A percentile compares a stretch with the other conserved stretches of the same genome.
phyloP scores from a whole-genome alignment of 2,113 vertebrate species.

The Sinosuthora webbiana region DNA sequence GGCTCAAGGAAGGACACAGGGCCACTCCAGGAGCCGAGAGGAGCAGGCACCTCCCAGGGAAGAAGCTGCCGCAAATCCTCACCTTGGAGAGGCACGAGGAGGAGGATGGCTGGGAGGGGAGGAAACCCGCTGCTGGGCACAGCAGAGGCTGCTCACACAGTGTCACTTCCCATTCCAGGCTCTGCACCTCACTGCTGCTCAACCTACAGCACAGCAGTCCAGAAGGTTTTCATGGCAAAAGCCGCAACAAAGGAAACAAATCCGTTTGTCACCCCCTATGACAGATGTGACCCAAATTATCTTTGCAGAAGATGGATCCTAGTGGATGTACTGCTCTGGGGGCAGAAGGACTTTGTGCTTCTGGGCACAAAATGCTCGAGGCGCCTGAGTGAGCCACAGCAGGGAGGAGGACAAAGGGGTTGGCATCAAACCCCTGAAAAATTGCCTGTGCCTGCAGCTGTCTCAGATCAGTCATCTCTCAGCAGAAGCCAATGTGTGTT shows the following conservation, averaged over 20 bases:
- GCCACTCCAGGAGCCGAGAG: neutral
- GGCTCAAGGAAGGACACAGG: neutral
- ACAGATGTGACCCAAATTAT: neutral
- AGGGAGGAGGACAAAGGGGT: neutral
- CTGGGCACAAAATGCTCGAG: neutral
- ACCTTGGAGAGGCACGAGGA: fast-evolving
- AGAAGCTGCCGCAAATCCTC: fast-evolving
- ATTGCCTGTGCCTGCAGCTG: neutral
- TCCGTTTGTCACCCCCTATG: fast-evolving
- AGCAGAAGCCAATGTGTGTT: neutral
- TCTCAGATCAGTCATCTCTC: neutral
- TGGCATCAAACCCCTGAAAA: neutral
- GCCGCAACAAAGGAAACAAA: neutral
- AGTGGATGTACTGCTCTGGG: neutral
- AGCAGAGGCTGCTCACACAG: neutral
- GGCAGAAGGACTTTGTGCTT: neutral
- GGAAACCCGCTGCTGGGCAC: neutral
- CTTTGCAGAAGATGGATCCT: neutral
- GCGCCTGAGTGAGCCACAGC: neutral
- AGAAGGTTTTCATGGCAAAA: neutral
- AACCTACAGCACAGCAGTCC: neutral
- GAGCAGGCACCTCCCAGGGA: neutral
- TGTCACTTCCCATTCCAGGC: neutral
- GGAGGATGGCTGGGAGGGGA: neutral
- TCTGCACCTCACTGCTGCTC: neutral